A percentile compares a stretch with the other conserved stretches of the same genome.
phyloP scores from a whole-genome alignment of 1,140 invertebrate genomes.

The Leucophenga varia region DNA sequence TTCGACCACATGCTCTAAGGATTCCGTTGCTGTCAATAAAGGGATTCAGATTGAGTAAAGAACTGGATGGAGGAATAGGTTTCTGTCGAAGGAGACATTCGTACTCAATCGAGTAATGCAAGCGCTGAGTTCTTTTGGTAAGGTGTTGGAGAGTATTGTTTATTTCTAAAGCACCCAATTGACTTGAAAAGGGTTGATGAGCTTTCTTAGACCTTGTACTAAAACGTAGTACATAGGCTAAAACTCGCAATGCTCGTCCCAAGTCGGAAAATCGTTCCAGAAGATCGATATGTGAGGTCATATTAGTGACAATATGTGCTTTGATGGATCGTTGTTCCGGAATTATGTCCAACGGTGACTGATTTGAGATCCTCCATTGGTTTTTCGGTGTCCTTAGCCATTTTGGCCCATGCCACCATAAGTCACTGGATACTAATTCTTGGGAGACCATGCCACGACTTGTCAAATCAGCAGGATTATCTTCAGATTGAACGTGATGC shows the following conservation, averaged over 20 bases:
- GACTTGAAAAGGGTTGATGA: too few species aligned
- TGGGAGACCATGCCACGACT: constrained; percentile 46
- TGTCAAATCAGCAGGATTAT: constrained; percentile 57
- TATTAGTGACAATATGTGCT: constrained; percentile 3
- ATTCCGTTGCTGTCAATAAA: constrained; percentile 2
- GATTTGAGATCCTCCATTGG: not conserved
- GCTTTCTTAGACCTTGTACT: too few species aligned
- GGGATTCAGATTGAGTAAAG: constrained; percentile 2
- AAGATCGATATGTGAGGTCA: not conserved
- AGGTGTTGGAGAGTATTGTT: too few species aligned
- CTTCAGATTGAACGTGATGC: constrained; percentile 47
- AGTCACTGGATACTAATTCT: constrained; percentile 20
- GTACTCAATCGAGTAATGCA: too few species aligned
- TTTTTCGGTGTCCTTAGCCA: not conserved
- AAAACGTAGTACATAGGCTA: not conserved
- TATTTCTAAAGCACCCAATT: too few species aligned
- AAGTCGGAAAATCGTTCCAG: not conserved
- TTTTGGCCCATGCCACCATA: constrained; percentile 44
- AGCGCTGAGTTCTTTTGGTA: too few species aligned
- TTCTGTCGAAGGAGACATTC: too few species aligned
- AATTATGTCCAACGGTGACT: not conserved
- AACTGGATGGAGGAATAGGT: not conserved
- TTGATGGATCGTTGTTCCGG: not conserved
- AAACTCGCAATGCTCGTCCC: not conserved
- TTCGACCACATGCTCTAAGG: not conserved